phyloP scores from a whole-genome alignment of 1,140 invertebrate genomes.

The Tetranychus urticae region DNA sequence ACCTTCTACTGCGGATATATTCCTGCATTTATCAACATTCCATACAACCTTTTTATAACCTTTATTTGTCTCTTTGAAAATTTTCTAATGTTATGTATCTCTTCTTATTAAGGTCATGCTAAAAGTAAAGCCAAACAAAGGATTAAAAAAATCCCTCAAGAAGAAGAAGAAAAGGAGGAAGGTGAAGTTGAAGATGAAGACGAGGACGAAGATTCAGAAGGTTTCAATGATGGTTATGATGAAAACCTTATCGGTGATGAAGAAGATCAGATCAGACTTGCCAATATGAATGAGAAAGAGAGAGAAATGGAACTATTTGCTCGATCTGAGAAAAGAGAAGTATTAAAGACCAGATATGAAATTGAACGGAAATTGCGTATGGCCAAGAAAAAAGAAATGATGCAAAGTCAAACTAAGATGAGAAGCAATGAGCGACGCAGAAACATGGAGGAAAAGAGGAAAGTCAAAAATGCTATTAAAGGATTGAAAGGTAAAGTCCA shows the following conservation, averaged over 20 bases:
- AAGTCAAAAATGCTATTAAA: slow-evolving; percentile 62
- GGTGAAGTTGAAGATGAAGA: slow-evolving; percentile 7
- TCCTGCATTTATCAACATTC: no score
- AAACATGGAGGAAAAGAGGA: slow-evolving; percentile 54
- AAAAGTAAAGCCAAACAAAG: neutral
- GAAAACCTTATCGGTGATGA: slow-evolving; percentile 92
- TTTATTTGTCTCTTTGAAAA: no score
- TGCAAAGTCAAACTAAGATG: slow-evolving; percentile 37
- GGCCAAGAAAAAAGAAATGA: slow-evolving; percentile 41
- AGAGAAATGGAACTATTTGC: slow-evolving; percentile 91
- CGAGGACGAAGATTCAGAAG: slow-evolving; percentile 21
- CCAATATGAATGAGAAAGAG: slow-evolving; percentile 86
- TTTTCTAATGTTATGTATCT: no score
- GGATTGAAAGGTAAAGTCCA: slow-evolving; percentile 46
- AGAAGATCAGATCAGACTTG: slow-evolving; percentile 64
- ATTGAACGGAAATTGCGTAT: slow-evolving; percentile 79
- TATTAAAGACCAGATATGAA: slow-evolving; percentile 83
- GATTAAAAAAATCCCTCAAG: neutral
- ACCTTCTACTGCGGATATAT: no score
- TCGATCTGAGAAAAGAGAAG: slow-evolving; percentile 71
- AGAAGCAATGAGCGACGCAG: slow-evolving; percentile 69
- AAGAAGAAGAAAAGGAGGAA: neutral
- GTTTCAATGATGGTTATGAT: slow-evolving; percentile 65
- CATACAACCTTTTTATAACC: no score
- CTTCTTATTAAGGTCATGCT: no score